These are phyloP conservation scores for Trachemys scripta DNA, from an alignment of 2,113 vertebrate genomes.

Conservation along the genomic window DNA sequence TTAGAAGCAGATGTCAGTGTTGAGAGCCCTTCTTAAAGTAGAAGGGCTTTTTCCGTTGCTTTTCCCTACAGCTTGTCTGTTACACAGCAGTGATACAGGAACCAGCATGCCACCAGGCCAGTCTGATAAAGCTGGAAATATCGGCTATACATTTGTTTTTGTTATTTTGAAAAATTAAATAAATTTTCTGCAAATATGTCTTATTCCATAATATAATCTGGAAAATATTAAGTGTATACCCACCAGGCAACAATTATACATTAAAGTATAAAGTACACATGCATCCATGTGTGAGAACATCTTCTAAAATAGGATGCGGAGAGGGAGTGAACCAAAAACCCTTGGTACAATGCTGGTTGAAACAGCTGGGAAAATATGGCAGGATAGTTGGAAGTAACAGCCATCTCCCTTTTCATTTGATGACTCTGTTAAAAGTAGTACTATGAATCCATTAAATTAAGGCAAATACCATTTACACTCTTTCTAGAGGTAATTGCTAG, in stretches of 20 bases:
- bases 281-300: fast-evolving
- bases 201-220: background rate
- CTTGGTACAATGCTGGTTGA: background rate
- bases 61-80: background rate
- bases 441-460: background rate
- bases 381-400: background rate
- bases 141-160: background rate
- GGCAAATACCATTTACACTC: background rate
- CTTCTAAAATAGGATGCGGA: background rate
- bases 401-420: background rate
- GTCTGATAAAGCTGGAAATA: background rate
- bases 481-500: background rate
- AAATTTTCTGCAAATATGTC: background rate
- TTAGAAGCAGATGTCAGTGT: background rate
- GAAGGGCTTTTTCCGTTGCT: background rate
- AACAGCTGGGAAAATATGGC: background rate
- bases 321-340: background rate
- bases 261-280: fast-evolving
- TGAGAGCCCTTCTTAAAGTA: background rate
- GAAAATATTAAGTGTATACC: fast-evolving
- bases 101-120: background rate
- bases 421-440: background rate
- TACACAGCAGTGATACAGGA: background rate
- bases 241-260: background rate
- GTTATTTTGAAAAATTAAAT: background rate